Percentiles rank a stretch among this genome's conserved stretches.
Evolutionary conservation across 2,888 invertebrate genomes (phyloP).

Genomic region (Hipparchia semele): DNA sequence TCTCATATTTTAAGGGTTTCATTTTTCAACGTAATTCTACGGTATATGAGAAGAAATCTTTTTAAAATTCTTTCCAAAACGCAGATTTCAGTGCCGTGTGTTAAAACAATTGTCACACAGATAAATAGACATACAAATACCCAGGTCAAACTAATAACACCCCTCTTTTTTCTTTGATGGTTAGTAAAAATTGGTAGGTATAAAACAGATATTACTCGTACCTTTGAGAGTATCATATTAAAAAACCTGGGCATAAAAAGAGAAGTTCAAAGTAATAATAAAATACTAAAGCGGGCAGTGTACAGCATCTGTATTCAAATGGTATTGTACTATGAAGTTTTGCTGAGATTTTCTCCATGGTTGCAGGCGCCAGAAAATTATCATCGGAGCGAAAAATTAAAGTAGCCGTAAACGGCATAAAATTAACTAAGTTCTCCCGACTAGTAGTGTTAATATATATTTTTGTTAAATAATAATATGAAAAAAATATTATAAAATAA

Average conservation of each 20-base stretch:
- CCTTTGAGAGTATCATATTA: not conserved
- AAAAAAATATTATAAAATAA: no score
- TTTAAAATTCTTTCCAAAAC: not conserved
- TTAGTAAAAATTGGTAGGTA: not conserved
- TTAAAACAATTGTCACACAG: not conserved
- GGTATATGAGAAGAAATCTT: not conserved
- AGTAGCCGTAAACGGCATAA: constrained; percentile 78
- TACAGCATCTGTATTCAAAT: constrained; percentile 62
- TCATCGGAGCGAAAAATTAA: constrained; percentile 75
- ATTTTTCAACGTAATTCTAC: not conserved
- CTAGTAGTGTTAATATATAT: constrained; percentile 46
- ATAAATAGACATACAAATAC: no score
- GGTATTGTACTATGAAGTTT: constrained; percentile 60
- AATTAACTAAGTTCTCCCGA: constrained; percentile 68
- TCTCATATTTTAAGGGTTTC: no score
- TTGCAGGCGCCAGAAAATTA: constrained; percentile 72
- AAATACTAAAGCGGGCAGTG: constrained; percentile 28
- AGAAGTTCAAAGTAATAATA: constrained; percentile 19
- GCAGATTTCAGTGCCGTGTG: not conserved
- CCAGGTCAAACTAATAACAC: no score
- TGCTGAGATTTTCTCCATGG: constrained; percentile 67
- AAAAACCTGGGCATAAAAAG: constrained; percentile 2
- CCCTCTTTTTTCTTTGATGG: no score
- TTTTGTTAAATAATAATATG: no score
- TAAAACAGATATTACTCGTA: not conserved